Percentiles rank a stretch among this genome's conserved stretches.
Evolutionary conservation across 1,140 invertebrate genomes (phyloP).

Genomic region (Lasioglossum baleicum): DNA sequence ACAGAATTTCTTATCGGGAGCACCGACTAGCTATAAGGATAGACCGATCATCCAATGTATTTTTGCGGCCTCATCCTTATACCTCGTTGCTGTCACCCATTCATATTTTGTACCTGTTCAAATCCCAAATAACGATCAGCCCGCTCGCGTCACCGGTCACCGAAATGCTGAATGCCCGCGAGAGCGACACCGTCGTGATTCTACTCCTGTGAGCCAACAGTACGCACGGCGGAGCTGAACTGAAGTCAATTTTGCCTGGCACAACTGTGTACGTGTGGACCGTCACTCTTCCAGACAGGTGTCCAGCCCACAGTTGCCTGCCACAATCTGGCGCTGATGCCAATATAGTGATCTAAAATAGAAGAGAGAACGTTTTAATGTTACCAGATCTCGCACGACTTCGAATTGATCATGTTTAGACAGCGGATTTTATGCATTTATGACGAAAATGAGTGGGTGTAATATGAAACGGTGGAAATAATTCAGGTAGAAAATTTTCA

Average conservation of each 20-base stretch:
- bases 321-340: conserved; percentile 81
- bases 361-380: background rate
- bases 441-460: too few relatives aligned
- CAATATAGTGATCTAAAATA: conserved; percentile 76
- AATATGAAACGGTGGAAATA: too few relatives aligned
- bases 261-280: conserved; percentile 77
- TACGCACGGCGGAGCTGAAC: conserved; percentile 77
- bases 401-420: too few relatives aligned
- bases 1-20: too few relatives aligned
- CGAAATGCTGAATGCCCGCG: conserved; percentile 87
- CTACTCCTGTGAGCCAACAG: conserved; percentile 86
- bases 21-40: too few relatives aligned
- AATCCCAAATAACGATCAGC: conserved; percentile 90
- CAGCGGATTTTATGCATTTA: too few relatives aligned
- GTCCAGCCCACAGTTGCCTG: conserved; percentile 83
- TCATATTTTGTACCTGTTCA: conserved; percentile 82
- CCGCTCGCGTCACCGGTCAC: conserved; percentile 86
- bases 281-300: conserved; percentile 82
- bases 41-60: too few relatives aligned
- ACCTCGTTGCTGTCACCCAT: too few relatives aligned
- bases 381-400: too few relatives aligned
- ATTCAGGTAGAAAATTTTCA: too few relatives aligned
- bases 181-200: conserved; percentile 84
- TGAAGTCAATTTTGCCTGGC: conserved; percentile 79
- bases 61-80: too few relatives aligned